Conservation (phyloP, 1,140 invertebrate genomes). For the Cheumatopsyche charites region DNA sequence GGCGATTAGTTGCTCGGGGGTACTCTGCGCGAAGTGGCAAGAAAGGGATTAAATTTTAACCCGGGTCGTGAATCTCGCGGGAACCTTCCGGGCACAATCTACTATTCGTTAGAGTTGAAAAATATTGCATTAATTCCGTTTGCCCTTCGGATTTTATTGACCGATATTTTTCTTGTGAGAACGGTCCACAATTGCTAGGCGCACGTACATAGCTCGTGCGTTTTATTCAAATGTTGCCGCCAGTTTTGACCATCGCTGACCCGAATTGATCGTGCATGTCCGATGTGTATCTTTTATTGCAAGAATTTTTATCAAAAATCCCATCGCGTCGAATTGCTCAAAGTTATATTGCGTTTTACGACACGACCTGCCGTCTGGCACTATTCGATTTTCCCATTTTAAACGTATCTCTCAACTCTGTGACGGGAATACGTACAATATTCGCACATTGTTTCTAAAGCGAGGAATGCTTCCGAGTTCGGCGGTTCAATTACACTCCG, state of each 20-base stretch:
- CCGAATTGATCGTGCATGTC: neutral
- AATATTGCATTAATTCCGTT: constrained; percentile 5
- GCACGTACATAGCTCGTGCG: too few relatives aligned
- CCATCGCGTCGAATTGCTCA: neutral
- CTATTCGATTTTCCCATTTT: constrained; percentile 4
- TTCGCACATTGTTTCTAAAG: too few relatives aligned
- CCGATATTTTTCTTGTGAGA: too few relatives aligned
- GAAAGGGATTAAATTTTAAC: constrained; percentile 29
- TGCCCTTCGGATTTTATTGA: neutral
- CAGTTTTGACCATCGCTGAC: too few relatives aligned
- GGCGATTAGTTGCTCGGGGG: constrained; percentile 35
- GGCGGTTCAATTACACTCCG: neutral
- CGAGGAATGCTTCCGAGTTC: neutral
- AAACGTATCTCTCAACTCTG: neutral
- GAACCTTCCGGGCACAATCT: neutral
- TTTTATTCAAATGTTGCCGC: too few relatives aligned
- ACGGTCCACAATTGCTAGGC: too few relatives aligned
- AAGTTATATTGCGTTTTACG: constrained; percentile 15
- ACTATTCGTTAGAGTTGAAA: neutral
- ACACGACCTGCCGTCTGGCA: neutral
- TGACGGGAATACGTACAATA: too few relatives aligned
- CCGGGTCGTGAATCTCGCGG: constrained; percentile 17
- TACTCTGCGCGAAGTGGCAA: constrained; percentile 26
- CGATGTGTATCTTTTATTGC: constrained; percentile 6
- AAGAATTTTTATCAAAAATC: constrained; percentile 11